These are phyloP conservation scores for Neodon shergylaensis DNA, from an alignment of 2,113 vertebrate genomes.

Conservation along the genomic window DNA sequence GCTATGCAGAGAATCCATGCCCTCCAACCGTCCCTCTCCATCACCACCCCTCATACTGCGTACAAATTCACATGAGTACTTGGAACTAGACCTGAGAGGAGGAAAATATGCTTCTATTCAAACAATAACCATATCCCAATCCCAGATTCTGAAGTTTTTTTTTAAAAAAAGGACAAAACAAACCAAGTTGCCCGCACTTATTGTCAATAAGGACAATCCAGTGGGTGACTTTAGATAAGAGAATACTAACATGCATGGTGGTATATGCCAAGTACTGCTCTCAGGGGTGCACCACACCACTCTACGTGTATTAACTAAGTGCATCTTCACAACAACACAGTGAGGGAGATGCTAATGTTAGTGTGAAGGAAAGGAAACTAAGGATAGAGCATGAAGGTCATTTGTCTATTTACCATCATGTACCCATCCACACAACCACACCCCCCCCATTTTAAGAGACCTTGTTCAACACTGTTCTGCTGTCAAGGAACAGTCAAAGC, in stretches of 20 bases:
- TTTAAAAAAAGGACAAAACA: not conserved
- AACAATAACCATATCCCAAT: not conserved
- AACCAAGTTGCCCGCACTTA: not conserved
- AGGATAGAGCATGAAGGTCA: not conserved
- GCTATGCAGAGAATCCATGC: not conserved
- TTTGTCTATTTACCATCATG: not conserved
- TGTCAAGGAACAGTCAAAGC: not conserved
- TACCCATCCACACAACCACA: fast-evolving
- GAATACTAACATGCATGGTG: not conserved
- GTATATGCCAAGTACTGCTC: not conserved
- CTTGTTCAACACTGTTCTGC: not conserved
- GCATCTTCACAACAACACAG: not conserved
- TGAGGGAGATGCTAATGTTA: not conserved
- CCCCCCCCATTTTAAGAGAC: no score
- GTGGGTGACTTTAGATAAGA: not conserved
- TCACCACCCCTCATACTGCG: no score
- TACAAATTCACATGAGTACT: not conserved
- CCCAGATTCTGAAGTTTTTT: not conserved
- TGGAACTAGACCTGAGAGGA: not conserved
- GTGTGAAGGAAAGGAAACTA: not conserved
- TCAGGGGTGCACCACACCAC: not conserved
- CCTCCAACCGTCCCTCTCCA: not conserved
- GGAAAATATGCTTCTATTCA: not conserved
- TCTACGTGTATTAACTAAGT: not conserved
- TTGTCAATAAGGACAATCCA: not conserved